Conservation (phyloP, 2,888 invertebrate species). For the Philonicus albiceps region DNA sequence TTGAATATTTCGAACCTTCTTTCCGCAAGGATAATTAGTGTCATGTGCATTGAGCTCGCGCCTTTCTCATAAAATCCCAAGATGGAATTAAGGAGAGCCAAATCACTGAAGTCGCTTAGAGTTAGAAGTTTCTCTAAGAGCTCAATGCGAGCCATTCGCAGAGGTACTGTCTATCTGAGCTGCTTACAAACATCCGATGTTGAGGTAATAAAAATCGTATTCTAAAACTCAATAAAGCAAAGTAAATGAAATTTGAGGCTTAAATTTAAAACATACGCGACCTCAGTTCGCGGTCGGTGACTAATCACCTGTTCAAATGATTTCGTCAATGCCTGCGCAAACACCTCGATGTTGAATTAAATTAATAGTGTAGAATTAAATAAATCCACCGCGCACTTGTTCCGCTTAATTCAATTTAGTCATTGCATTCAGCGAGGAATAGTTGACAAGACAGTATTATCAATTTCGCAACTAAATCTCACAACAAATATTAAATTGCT, state of each 20-base stretch:
- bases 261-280: not conserved
- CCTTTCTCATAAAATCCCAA: constrained; percentile 43
- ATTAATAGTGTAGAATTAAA: not conserved
- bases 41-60: not conserved
- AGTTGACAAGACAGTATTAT: not conserved
- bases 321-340: not conserved
- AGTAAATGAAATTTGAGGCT: not conserved
- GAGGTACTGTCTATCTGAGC: constrained; percentile 54
- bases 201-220: constrained; percentile 41
- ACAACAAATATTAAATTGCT: not conserved
- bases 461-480: not conserved
- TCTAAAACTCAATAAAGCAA: not conserved
- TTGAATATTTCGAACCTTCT: not conserved
- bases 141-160: constrained; percentile 53
- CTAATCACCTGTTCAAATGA: constrained; percentile 1
- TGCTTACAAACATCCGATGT: constrained; percentile 49
- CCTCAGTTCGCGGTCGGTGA: not conserved
- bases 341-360: not conserved
- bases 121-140: constrained; percentile 55
- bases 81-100: constrained; percentile 56
- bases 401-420: not conserved
- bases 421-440: not conserved
- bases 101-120: constrained; percentile 55
- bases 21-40: not conserved
- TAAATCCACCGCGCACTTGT: not conserved